Conservation (phyloP, 92 coral and sea anemone species). For the Siderastrea radians region DNA sequence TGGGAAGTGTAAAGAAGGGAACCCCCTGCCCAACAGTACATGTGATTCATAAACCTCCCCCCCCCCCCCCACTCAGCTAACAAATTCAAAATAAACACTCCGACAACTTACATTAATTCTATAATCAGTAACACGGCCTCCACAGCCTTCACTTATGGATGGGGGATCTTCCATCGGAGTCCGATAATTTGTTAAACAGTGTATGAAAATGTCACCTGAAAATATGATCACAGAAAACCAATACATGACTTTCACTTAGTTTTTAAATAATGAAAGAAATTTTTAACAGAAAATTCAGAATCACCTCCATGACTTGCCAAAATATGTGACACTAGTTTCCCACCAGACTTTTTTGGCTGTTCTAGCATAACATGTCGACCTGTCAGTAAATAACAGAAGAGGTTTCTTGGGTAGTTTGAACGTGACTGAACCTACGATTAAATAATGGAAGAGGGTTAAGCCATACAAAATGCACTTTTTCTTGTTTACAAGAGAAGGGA, state of each 20-base stretch:
- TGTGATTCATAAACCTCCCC: no score
- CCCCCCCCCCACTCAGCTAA: no score
- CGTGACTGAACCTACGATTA: no score
- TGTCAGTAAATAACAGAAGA: slow-evolving; percentile 23
- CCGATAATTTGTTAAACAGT: slow-evolving; percentile 91
- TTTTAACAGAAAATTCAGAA: not conserved
- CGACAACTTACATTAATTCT: slow-evolving; percentile 87
- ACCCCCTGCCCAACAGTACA: no score
- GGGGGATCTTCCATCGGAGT: slow-evolving; percentile 99
- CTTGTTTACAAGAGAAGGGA: no score
- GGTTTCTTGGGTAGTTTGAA: not conserved
- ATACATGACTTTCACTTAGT: not conserved
- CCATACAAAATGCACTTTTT: no score
- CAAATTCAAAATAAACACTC: not conserved
- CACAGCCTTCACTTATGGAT: slow-evolving; percentile 98
- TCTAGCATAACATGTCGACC: slow-evolving; percentile 97
- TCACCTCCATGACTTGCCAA: slow-evolving; percentile 98
- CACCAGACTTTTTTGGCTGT: slow-evolving; percentile 96
- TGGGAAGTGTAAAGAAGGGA: no score
- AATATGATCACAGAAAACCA: not conserved
- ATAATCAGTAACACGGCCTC: slow-evolving; percentile 98
- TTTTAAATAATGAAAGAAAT: not conserved
- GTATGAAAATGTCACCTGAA: slow-evolving; percentile 94
- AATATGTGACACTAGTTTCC: slow-evolving; percentile 92
- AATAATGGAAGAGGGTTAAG: no score